phyloP scores from a whole-genome alignment of 2,797 vertebrate species.

The Platyrinchus mystaceus region DNA sequence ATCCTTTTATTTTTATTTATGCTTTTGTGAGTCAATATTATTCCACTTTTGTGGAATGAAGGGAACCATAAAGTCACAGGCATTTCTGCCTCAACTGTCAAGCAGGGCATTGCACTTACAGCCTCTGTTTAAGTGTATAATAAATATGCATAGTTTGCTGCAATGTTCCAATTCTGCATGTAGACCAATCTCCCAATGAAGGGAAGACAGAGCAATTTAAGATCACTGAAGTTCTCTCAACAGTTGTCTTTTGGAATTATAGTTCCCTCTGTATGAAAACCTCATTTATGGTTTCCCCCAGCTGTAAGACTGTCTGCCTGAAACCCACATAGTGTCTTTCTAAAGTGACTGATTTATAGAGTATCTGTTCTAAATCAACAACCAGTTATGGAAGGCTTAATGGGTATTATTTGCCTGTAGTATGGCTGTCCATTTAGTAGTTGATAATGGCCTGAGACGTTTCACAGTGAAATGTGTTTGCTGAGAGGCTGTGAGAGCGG shows the following conservation, averaged over 20 bases:
- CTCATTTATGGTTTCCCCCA: neutral
- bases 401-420: neutral
- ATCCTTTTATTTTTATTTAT: neutral
- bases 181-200: neutral
- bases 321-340: neutral
- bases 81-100: neutral
- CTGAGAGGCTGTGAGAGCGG: neutral
- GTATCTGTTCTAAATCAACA: neutral
- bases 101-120: neutral
- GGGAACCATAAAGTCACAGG: neutral
- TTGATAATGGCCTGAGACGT: neutral
- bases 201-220: neutral
- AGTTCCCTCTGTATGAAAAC: neutral
- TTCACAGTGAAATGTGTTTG: neutral
- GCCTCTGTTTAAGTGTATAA: neutral
- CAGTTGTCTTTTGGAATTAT: neutral
- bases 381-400: neutral
- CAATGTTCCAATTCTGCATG: fast-evolving
- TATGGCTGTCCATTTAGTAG: neutral
- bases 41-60: neutral
- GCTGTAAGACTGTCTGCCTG: neutral
- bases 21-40: neutral
- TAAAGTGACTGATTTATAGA: neutral
- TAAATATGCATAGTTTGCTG: neutral
- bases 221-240: neutral